These are phyloP conservation scores for Hexactinellida sp. DNA, from an alignment of 37 sponge, comb jelly and placozoan genomes.

Conservation along the genomic window DNA sequence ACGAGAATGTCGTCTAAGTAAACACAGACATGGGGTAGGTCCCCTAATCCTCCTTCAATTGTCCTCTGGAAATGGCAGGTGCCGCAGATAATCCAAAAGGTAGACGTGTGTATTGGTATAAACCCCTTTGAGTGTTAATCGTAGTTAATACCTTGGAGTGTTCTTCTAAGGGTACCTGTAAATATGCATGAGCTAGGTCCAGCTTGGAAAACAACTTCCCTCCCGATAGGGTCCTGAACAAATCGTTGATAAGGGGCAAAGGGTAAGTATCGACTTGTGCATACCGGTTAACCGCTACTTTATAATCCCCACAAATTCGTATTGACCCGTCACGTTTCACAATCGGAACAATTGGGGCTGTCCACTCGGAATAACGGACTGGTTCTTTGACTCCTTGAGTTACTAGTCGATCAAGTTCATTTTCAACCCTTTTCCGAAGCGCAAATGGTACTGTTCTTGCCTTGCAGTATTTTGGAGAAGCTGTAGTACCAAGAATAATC, in stretches of 20 bases:
- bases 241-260: slow-evolving; percentile 17
- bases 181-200: slow-evolving; percentile 24
- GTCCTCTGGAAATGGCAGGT: slow-evolving; percentile 14
- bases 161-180: slow-evolving; percentile 20
- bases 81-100: slow-evolving; percentile 19
- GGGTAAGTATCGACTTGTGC: slow-evolving; percentile 23
- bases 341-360: background rate
- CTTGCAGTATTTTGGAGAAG: background rate
- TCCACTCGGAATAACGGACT: background rate
- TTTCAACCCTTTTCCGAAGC: background rate
- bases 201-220: slow-evolving; percentile 24
- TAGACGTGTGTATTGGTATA: slow-evolving; percentile 19
- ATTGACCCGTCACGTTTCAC: background rate
- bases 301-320: background rate
- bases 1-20: no score
- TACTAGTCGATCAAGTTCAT: background rate
- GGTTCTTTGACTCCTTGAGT: background rate
- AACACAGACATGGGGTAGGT: no score
- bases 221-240: background rate
- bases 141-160: slow-evolving; percentile 13
- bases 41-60: no score
- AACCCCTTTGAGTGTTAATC: slow-evolving; percentile 23
- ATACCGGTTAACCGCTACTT: slow-evolving; percentile 19
- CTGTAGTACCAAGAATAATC: background rate
- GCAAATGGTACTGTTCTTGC: background rate